Percentiles rank a stretch among this genome's conserved stretches.
phyloP scores from a whole-genome alignment of 2,113 vertebrate genomes.

The Spilogale gracilis region DNA sequence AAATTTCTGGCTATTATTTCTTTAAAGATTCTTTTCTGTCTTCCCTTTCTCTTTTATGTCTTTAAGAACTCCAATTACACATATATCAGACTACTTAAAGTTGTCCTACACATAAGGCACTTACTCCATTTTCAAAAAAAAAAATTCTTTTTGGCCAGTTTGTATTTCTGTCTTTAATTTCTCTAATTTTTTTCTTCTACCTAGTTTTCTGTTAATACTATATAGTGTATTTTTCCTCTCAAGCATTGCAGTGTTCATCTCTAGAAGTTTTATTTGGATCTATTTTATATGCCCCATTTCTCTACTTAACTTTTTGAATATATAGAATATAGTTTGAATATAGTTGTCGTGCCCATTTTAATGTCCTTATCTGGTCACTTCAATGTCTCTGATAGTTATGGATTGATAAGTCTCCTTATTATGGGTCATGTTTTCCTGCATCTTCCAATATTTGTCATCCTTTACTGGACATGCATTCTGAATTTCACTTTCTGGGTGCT shows the following conservation, averaged over 20 bases:
- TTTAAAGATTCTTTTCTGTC: neutral
- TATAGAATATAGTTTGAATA: neutral
- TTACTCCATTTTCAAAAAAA: neutral
- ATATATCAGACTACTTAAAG: neutral
- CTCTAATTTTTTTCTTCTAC: neutral
- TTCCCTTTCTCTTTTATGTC: neutral
- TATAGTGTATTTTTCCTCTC: neutral
- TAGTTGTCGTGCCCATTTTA: neutral
- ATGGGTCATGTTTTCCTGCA: neutral
- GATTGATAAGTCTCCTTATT: neutral
- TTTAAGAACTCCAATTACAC: neutral
- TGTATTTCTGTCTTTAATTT: neutral
- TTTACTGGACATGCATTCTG: neutral
- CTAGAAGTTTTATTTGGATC: neutral
- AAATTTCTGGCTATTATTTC: neutral
- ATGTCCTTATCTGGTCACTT: neutral
- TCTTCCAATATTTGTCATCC: neutral
- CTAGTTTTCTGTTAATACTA: neutral
- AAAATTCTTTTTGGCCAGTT: neutral
- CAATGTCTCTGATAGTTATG: neutral
- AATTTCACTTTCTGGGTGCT: neutral
- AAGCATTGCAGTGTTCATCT: neutral
- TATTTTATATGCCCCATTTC: neutral
- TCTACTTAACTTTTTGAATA: neutral
- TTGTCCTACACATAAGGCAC: neutral